Conservation (phyloP, 2,113 vertebrate genomes). For the Triplophysa dalaica region DNA sequence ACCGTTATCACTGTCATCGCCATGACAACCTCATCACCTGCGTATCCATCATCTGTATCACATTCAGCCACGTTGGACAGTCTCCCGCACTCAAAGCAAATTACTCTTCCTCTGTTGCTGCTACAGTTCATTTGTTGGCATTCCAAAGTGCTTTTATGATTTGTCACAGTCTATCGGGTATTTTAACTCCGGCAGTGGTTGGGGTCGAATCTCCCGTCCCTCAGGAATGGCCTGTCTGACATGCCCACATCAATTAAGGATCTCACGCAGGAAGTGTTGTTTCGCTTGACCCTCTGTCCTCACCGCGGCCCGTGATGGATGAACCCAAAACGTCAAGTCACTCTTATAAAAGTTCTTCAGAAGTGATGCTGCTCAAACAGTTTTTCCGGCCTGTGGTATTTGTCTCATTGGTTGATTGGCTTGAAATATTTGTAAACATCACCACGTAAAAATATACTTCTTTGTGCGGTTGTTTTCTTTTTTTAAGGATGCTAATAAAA, state of each 20-base stretch:
- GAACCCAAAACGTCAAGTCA: constrained; percentile 1
- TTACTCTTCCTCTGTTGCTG: constrained; percentile 24
- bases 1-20: constrained; percentile 2
- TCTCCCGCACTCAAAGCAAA: constrained; percentile 13
- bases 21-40: constrained; percentile 23
- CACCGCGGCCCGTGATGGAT: constrained; percentile 11
- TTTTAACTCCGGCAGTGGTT: constrained; percentile 8
- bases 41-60: constrained; percentile 5
- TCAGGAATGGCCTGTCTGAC: constrained; percentile 1
- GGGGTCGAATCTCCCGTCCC: constrained; percentile 18
- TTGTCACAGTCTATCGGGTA: constrained; percentile 29
- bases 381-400: constrained; percentile 45
- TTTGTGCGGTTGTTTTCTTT: constrained; percentile 34
- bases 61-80: background rate
- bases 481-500: constrained; percentile 45
- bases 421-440: constrained; percentile 52
- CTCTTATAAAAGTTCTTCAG: constrained; percentile 16
- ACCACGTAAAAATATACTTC: constrained; percentile 28
- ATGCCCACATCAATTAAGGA: constrained; percentile 6
- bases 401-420: constrained; percentile 55
- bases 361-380: constrained; percentile 35
- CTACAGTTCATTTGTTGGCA: constrained; percentile 41
- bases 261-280: background rate
- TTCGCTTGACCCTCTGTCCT: background rate
- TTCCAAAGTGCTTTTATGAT: constrained; percentile 39